A percentile compares a stretch with the other conserved stretches of the same genome.
These are phyloP conservation scores for Trichogramma dendrolimi DNA, from an alignment of 2,888 invertebrate species.

Conservation along the genomic window DNA sequence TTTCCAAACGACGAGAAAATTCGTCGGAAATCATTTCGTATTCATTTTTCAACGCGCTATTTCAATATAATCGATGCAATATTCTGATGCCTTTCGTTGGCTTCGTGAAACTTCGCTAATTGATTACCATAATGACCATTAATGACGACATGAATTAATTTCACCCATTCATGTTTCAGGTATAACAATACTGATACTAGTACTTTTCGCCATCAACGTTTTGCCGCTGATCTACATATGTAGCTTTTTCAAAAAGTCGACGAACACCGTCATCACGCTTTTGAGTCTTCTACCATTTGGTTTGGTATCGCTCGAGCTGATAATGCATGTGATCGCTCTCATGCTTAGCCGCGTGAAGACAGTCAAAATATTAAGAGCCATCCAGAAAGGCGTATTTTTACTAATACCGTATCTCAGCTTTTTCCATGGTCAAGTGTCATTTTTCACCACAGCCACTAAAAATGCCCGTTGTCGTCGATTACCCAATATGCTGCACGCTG, in stretches of 20 bases:
- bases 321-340: conserved; percentile 34
- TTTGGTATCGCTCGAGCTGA: conserved; percentile 38
- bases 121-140: too few species aligned
- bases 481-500: conserved; percentile 34
- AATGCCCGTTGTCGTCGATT: conserved; percentile 46
- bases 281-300: conserved; percentile 39
- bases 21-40: too few species aligned
- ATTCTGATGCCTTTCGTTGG: too few species aligned
- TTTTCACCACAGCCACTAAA: conserved; percentile 36
- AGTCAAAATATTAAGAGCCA: conserved; percentile 32
- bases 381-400: conserved; percentile 42
- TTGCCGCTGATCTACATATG: conserved; percentile 42
- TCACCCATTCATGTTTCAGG: conserved; percentile 34
- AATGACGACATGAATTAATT: not conserved
- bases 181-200: conserved; percentile 63
- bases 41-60: too few species aligned
- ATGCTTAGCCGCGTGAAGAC: conserved; percentile 16
- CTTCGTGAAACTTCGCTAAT: too few species aligned
- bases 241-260: conserved; percentile 43
- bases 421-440: conserved; percentile 43
- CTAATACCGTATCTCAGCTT: conserved; percentile 46
- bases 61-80: too few species aligned
- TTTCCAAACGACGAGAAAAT: too few species aligned
- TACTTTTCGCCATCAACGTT: conserved; percentile 67
- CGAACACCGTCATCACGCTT: conserved; percentile 36